Evolutionary conservation across 2,888 invertebrate species (phyloP), one percentile per base, ranked within the genome.

Genomic region (Phyto melanocephala): DNA sequence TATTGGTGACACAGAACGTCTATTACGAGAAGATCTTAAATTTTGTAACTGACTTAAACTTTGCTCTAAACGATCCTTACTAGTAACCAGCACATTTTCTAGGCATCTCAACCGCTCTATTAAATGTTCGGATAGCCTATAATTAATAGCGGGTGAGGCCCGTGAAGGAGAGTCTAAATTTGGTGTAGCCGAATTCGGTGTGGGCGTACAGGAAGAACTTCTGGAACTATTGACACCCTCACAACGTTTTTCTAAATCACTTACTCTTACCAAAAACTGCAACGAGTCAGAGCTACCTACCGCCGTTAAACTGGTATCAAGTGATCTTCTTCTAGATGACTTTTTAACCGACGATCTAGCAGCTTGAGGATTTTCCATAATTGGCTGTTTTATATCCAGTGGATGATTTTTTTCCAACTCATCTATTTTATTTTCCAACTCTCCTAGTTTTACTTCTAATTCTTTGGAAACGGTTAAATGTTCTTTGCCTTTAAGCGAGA

Each of bases 401-500:
- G 88, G 89, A 7, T 71, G 68, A 7, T 77, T 74, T 74, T 87
- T 92, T 87, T 95, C 95, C 68, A 96, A 90, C 83, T 94, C 92
- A 72, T 94, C 92, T 60, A 96, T 95, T 91, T 96, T 96, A 63
- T 93, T 94, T 91, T 96, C 96, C 79, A 96, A 90, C 88, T 96
- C 95, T n/a, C 93, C 93, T 56, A 97, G 92, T 89, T 97, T 97
- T 83, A 95, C 95, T 90, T 97, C 97, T 17, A 97, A 93, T 90
- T 96, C 96, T 89, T 96, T 96, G 13, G 95, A 95, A 56, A 96
- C 93, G 8, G 95, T 94, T 85, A 96, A 93, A 35, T 95, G 95
- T 89, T 96, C 96, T 85, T 95, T 93, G 7, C 96, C 96, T 90
- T 97, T 97, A 52, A 97, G 91, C 0, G 96, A 96, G 22, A 96